These are phyloP conservation scores for Sebastes variabilis DNA, from an alignment of 2,797 vertebrate genomes.

Conservation along the genomic window DNA sequence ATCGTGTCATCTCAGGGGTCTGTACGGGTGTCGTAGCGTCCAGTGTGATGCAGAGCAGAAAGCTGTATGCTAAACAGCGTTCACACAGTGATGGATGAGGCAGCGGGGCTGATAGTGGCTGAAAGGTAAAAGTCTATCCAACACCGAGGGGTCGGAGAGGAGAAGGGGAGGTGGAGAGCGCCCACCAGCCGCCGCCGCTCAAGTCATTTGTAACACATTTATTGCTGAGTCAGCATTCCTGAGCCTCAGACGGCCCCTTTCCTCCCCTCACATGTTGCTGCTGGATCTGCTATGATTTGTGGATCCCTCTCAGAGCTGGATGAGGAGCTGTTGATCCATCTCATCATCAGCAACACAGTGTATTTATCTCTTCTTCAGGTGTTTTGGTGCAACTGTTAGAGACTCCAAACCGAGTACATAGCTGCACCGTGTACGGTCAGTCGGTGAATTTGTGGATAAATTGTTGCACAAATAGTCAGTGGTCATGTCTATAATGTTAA, in stretches of 20 bases:
- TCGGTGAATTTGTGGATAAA: no score
- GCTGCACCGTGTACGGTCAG: no score
- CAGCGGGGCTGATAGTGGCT: constrained; percentile 34
- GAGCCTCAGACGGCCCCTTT: neutral
- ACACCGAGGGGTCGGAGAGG: neutral
- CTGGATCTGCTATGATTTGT: constrained; percentile 40
- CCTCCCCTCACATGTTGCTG: constrained; percentile 24
- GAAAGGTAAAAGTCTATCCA: constrained; percentile 63
- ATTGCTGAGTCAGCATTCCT: constrained; percentile 61
- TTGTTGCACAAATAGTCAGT: no score
- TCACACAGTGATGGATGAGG: constrained; percentile 55
- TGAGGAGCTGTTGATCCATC: neutral
- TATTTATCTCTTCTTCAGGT: neutral
- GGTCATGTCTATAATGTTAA: no score
- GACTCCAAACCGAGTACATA: no score
- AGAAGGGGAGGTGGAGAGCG: neutral
- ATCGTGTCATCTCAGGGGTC: neutral
- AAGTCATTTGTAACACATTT: constrained; percentile 59
- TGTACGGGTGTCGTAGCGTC: neutral
- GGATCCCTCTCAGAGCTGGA: neutral
- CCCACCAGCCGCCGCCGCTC: constrained; percentile 7
- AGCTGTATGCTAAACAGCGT: constrained; percentile 1
- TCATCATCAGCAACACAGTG: neutral
- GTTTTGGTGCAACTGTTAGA: neutral
- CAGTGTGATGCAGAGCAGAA: neutral